phyloP scores from a whole-genome alignment of 1,140 invertebrate genomes.

The Sminthurides bifidus region DNA sequence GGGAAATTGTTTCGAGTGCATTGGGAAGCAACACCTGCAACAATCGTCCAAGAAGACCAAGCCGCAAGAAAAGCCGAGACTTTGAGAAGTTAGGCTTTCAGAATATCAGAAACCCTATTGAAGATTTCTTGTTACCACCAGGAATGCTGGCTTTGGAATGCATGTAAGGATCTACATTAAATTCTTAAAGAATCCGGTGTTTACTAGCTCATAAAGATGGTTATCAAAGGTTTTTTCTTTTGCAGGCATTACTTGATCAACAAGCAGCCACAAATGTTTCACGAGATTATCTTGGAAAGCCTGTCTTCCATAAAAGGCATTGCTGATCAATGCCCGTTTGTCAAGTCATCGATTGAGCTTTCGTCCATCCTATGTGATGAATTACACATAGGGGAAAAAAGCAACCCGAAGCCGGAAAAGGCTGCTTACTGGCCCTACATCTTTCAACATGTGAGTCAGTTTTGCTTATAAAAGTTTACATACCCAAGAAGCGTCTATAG shows the following conservation, averaged over 20 bases:
- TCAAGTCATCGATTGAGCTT: constrained; percentile 78
- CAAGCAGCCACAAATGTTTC: constrained; percentile 78
- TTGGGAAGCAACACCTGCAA: no score
- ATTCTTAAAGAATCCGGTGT: neutral
- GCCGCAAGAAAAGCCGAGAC: no score
- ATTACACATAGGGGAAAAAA: constrained; percentile 80
- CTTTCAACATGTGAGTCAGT: no score
- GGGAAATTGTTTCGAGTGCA: no score
- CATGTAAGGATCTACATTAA: constrained; percentile 42
- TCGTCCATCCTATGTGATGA: constrained; percentile 82
- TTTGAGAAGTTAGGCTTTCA: constrained; percentile 91
- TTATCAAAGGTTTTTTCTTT: neutral
- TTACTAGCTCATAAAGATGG: no score
- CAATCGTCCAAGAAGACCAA: no score
- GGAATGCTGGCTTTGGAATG: constrained; percentile 85
- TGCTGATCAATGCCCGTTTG: constrained; percentile 94
- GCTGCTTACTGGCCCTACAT: no score
- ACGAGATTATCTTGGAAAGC: constrained; percentile 90
- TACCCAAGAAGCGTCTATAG: no score
- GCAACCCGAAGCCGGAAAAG: constrained; percentile 65
- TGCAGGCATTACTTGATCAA: constrained; percentile 72
- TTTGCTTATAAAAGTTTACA: no score
- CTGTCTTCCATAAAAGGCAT: constrained; percentile 77
- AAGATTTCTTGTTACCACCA: constrained; percentile 86
- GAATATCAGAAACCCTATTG: constrained; percentile 78